phyloP scores from a whole-genome alignment of 2,113 vertebrate genomes.

The Bubalus kerabau region DNA sequence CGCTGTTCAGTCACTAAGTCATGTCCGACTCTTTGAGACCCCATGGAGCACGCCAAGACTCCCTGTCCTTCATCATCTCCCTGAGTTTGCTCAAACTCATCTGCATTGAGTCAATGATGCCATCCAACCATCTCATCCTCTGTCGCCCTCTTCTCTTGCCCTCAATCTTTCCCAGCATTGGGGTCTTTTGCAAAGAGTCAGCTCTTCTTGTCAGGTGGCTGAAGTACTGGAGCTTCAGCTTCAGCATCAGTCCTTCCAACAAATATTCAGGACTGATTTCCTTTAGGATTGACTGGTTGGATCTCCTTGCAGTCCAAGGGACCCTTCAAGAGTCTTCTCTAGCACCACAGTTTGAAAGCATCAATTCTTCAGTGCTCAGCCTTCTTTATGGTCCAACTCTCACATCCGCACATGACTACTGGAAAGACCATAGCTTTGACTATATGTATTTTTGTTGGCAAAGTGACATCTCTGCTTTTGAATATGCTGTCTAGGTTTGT shows the following conservation, averaged over 20 bases:
- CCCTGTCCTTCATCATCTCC: neutral
- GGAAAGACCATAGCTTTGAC: neutral
- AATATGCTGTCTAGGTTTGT: neutral
- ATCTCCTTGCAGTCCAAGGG: neutral
- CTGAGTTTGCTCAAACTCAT: neutral
- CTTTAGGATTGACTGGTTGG: neutral
- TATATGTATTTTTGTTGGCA: neutral
- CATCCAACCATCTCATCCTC: neutral
- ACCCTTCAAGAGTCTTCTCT: neutral
- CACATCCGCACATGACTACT: neutral
- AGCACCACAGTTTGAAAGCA: neutral
- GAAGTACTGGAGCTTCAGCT: neutral
- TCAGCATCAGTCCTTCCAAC: neutral
- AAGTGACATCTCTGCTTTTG: neutral
- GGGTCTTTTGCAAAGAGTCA: neutral
- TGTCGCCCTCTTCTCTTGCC: neutral
- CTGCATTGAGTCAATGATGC: neutral
- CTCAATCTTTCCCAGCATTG: neutral
- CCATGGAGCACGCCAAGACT: neutral
- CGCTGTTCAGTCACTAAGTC: neutral
- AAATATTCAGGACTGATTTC: neutral
- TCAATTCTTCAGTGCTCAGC: neutral
- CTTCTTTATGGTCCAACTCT: neutral
- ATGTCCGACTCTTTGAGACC: neutral
- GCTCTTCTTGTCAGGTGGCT: neutral